A percentile compares a stretch with the other conserved stretches of the same genome.
Conservation (phyloP, 2,797 vertebrate genomes). For the Rallus crepitans region DNA sequence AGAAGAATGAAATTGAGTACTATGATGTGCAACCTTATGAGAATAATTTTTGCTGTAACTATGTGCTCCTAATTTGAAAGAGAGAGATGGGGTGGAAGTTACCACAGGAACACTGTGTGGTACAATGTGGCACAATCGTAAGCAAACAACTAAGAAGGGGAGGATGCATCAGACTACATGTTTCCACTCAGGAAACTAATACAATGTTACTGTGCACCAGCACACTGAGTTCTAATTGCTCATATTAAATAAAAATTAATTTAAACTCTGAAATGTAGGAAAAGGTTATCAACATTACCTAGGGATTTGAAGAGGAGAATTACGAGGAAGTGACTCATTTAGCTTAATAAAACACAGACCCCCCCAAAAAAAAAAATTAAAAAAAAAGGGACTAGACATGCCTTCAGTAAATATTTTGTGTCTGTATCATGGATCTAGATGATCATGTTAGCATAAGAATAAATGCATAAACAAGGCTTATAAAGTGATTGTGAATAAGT, state of each 20-base stretch:
- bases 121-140: background rate
- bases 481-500: background rate
- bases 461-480: background rate
- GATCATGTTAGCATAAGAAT: background rate
- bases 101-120: background rate
- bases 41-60: background rate
- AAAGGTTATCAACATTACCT: background rate
- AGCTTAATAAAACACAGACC: background rate
- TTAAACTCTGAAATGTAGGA: background rate
- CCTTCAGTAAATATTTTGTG: slow-evolving; percentile 19
- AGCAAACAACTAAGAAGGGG: background rate
- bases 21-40: background rate
- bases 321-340: background rate
- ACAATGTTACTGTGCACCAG: background rate
- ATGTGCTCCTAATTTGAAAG: background rate
- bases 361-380: background rate
- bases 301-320: background rate
- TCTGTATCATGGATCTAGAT: background rate
- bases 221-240: background rate
- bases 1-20: background rate
- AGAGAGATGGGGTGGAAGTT: background rate
- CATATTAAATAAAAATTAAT: background rate
- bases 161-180: background rate
- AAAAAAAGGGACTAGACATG: background rate
- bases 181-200: background rate